These are phyloP conservation scores for Corynorhinus townsendii DNA, from an alignment of 2,113 vertebrate species.

Conservation along the genomic window DNA sequence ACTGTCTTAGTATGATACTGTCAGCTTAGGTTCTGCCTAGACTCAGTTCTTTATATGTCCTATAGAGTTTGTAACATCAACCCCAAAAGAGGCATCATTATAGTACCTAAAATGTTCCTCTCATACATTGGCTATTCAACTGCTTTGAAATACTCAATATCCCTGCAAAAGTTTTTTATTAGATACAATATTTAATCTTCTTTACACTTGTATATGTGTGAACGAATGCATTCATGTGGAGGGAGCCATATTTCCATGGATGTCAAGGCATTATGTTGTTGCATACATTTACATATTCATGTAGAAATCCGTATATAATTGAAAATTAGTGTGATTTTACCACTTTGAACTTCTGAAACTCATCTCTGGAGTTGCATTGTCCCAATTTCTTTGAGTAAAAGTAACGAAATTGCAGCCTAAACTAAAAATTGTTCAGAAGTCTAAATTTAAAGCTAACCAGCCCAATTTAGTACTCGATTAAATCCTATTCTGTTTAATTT, in stretches of 20 bases:
- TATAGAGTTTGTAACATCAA: neutral
- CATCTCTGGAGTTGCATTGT: conserved; percentile 33
- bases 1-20: neutral
- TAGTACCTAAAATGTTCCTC: conserved; percentile 15
- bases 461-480: conserved; percentile 42
- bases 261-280: neutral
- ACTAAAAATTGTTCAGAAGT: conserved; percentile 41
- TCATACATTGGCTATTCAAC: neutral
- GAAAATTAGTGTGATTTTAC: neutral
- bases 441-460: conserved; percentile 49
- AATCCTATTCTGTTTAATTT: conserved; percentile 35
- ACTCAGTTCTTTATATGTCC: neutral
- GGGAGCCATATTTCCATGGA: neutral
- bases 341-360: conserved; percentile 36
- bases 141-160: neutral
- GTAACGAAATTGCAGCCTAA: conserved; percentile 28
- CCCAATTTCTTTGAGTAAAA: conserved; percentile 58
- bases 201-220: neutral
- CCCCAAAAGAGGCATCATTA: neutral
- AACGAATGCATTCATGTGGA: neutral
- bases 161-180: neutral
- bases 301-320: neutral
- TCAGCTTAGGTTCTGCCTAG: neutral
- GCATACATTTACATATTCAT: neutral
- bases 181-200: conserved; percentile 11